phyloP scores from a whole-genome alignment of 2,113 vertebrate genomes.

The Greenwoodochromis staneri region DNA sequence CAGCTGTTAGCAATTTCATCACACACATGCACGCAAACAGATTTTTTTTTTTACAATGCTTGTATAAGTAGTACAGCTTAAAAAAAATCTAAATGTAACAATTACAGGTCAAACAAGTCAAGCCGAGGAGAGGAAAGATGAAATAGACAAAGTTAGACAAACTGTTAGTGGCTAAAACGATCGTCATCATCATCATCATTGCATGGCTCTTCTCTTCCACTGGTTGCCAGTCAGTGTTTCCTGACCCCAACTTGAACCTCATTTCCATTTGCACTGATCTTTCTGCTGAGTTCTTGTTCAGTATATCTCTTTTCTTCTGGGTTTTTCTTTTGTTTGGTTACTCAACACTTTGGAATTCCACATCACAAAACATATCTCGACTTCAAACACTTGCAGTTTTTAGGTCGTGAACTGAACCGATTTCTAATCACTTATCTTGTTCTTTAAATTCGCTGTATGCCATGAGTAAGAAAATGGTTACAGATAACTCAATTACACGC shows the following conservation, averaged over 20 bases:
- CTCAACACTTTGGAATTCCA: neutral
- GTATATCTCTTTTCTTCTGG: neutral
- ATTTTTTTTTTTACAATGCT: neutral
- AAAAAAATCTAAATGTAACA: neutral
- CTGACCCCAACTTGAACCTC: constrained; percentile 8
- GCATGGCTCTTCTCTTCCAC: neutral
- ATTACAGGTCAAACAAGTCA: neutral
- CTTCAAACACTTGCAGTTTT: neutral
- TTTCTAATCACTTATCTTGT: neutral
- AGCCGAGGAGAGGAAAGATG: neutral
- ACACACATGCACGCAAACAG: neutral
- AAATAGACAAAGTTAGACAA: neutral
- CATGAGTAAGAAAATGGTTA: neutral
- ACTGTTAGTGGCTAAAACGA: neutral
- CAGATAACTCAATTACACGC: neutral
- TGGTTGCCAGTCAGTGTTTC: neutral
- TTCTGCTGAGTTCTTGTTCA: neutral
- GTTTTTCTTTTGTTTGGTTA: neutral
- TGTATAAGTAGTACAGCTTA: neutral
- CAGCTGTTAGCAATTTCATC: constrained; percentile 60
- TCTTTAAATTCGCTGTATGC: neutral
- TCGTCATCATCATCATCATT: neutral
- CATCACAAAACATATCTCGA: neutral
- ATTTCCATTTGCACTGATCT: neutral
- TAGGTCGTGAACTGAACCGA: neutral